Conservation (phyloP, 1,140 invertebrate genomes). For the Chrysoperla carnea region DNA sequence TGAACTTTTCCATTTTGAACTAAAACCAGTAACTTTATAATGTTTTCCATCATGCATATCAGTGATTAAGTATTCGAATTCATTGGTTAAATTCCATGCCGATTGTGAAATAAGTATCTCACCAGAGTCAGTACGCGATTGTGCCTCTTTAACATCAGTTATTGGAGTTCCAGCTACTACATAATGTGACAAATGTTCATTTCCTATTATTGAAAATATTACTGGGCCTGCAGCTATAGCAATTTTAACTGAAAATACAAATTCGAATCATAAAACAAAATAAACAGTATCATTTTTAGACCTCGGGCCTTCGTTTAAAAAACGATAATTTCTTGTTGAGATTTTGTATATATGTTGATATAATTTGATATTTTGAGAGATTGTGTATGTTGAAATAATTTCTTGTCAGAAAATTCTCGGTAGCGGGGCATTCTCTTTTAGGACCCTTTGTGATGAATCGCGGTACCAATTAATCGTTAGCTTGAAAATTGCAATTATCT, state of each 20-base stretch:
- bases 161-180: conserved; percentile 37
- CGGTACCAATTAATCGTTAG: too few relatives aligned
- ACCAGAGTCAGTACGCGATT: conserved; percentile 21
- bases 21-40: conserved; percentile 23
- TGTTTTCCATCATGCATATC: conserved; percentile 18
- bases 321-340: too few relatives aligned
- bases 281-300: too few relatives aligned
- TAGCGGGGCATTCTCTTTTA: too few relatives aligned
- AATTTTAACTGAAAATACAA: conserved; percentile 32
- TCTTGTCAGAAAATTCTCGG: too few relatives aligned
- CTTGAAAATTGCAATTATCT: too few relatives aligned
- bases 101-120: conserved; percentile 26
- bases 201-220: conserved; percentile 33
- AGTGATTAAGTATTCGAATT: conserved; percentile 20
- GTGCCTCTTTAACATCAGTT: conserved; percentile 33
- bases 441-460: too few relatives aligned
- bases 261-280: too few relatives aligned
- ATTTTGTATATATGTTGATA: too few relatives aligned
- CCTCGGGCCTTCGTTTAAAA: too few relatives aligned
- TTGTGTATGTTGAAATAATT: too few relatives aligned
- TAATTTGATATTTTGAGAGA: too few relatives aligned
- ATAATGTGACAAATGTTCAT: conserved; percentile 27
- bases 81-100: conserved; percentile 27
- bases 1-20: conserved; percentile 22
- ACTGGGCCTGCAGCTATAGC: conserved; percentile 36